Evolutionary conservation across 64 coral and sea anemone species (phyloP), one percentile per base, ranked within the genome.

Genomic region (Acropora yongei): DNA sequence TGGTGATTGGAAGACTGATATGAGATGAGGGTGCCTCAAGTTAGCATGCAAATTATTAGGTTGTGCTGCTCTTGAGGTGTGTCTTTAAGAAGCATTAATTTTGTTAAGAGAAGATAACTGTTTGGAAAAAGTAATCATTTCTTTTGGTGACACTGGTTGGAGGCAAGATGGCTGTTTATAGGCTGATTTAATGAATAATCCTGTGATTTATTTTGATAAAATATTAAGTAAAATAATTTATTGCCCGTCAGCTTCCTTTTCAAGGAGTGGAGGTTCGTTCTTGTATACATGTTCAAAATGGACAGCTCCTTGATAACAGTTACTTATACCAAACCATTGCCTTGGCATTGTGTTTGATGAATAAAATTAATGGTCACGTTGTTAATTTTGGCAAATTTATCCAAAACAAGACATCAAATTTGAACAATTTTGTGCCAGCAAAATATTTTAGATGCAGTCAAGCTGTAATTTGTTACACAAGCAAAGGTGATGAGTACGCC

Each of bases 211-310:
- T 7, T 72, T 72, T 85, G 82, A 72, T 47, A 48, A 85, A 18
- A 72, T 67, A 18, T 85, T 84, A 17, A 17, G 71, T 41, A 48
- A 48, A 71, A 20, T 85, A 49, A 85, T 41, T 48, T 85, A 69
- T 85, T 45, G 5, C 75, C 6, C 43, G 49, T 18, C 46, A 71
- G 65, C 8, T 68, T 85, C 8, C 16, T 16, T 48, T 8, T 17
- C 12, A 8, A 14, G 72, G 41, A n/a, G 82, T 48, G 41, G 3
- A 76, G 40, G 41, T 44, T 13, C 4, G 6, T 44, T 8, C 74
- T 76, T 41, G 44, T 63, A 13, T 13, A 13, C 8, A 63, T 13
- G 60, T 63, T 68, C 63, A 17, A 68, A 16, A 68, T 0, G 1
- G 8, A 4, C 12, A 68, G 17, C 63, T 16, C 11, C 17, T 68